Conservation (phyloP, 2,888 invertebrate genomes). For the Polydrusus cervinus region DNA sequence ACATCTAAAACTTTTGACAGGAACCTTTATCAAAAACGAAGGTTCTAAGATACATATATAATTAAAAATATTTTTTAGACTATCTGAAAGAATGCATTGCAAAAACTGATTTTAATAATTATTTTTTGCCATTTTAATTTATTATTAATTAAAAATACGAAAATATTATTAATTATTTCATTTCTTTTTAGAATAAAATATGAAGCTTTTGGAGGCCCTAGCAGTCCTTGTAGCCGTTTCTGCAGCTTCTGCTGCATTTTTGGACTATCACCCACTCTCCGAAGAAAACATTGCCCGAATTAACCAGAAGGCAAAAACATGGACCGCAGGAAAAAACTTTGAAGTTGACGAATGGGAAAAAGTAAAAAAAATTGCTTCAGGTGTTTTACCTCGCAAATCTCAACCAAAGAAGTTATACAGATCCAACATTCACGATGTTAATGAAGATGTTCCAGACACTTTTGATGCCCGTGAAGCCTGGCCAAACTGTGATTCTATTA, state of each 20-base stretch:
- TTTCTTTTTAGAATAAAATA: slow-evolving; percentile 23
- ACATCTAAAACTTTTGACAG: too few species aligned
- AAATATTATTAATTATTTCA: background rate
- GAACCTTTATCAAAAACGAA: too few species aligned
- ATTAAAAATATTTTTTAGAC: too few species aligned
- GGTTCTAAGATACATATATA: too few species aligned
- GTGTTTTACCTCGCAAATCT: slow-evolving; percentile 38
- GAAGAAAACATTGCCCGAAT: slow-evolving; percentile 68
- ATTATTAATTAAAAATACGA: too few species aligned
- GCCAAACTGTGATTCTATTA: slow-evolving; percentile 86
- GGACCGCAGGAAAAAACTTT: slow-evolving; percentile 89
- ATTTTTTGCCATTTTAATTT: too few species aligned
- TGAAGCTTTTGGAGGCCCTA: slow-evolving; percentile 27
- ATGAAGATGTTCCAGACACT: slow-evolving; percentile 76
- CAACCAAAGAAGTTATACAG: background rate
- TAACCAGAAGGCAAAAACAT: slow-evolving; percentile 79
- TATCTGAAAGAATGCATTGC: too few species aligned
- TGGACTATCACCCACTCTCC: slow-evolving; percentile 52
- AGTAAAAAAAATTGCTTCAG: slow-evolving; percentile 48
- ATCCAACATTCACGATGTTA: slow-evolving; percentile 19
- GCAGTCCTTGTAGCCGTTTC: slow-evolving; percentile 17
- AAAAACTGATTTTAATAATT: too few species aligned
- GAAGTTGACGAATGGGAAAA: slow-evolving; percentile 67
- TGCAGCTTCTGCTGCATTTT: slow-evolving; percentile 13
- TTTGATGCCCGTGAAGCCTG: slow-evolving; percentile 86